Percentiles rank a stretch among this genome's conserved stretches.
These are phyloP conservation scores for Lamproptera curius DNA, from an alignment of 2,888 invertebrate species.

Conservation along the genomic window DNA sequence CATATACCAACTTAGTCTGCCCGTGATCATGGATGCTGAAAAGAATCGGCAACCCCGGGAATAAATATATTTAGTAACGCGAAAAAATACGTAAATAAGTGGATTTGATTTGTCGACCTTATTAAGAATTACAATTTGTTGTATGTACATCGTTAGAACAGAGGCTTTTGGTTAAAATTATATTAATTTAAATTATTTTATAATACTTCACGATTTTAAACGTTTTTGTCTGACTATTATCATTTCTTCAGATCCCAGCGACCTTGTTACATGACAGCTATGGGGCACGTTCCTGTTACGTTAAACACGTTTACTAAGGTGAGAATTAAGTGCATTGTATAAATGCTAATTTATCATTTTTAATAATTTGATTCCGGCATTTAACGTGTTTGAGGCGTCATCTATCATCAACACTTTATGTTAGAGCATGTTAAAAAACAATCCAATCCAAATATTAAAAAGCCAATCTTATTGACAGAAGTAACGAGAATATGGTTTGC, in stretches of 20 bases:
- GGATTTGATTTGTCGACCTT: background rate
- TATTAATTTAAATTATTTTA: background rate
- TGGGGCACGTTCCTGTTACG: conserved; percentile 23
- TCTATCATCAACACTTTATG: too few species aligned
- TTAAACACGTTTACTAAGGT: conserved; percentile 29
- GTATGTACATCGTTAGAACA: background rate
- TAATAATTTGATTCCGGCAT: too few species aligned
- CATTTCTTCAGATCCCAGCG: conserved; percentile 19
- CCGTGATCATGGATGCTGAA: too few species aligned
- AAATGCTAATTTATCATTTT: too few species aligned
- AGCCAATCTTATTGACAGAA: too few species aligned
- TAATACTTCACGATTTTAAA: background rate
- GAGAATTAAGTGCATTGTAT: too few species aligned
- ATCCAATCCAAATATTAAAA: too few species aligned
- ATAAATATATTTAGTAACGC: background rate
- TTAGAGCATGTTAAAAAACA: too few species aligned
- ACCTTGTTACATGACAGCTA: conserved; percentile 25
- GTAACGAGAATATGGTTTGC: too few species aligned
- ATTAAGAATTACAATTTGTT: background rate
- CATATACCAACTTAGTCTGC: too few species aligned
- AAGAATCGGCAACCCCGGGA: background rate
- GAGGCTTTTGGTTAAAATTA: background rate
- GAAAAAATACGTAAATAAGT: too few species aligned
- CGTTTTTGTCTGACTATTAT: background rate
- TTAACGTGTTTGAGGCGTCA: too few species aligned